phyloP scores from a whole-genome alignment of 2,888 invertebrate species.

The Volucella zonaria region DNA sequence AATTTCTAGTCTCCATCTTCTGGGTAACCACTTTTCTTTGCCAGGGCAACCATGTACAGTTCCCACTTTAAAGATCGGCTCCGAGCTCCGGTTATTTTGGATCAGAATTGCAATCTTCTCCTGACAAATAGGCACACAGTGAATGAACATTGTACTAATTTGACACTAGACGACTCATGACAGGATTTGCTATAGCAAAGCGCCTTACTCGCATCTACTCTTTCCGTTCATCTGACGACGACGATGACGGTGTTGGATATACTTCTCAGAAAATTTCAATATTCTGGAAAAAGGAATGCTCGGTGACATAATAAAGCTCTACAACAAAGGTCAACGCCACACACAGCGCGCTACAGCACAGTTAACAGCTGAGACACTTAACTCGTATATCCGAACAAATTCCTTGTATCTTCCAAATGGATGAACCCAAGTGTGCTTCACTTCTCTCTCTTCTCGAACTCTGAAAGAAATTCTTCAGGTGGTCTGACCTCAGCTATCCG shows the following conservation, averaged over 20 bases:
- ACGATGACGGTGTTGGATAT: neutral
- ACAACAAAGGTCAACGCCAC: conserved; percentile 51
- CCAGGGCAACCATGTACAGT: too few relatives aligned
- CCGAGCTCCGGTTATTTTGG: too few relatives aligned
- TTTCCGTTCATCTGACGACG: too few relatives aligned
- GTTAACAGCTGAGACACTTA: conserved; percentile 17
- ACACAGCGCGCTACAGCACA: conserved; percentile 53
- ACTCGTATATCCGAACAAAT: neutral
- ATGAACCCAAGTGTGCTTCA: neutral
- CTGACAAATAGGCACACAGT: too few relatives aligned
- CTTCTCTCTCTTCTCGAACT: neutral
- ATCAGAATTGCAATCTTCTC: too few relatives aligned
- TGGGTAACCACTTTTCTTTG: too few relatives aligned
- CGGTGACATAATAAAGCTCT: conserved; percentile 46
- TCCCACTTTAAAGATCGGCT: too few relatives aligned
- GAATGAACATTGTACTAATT: too few relatives aligned
- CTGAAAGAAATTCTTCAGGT: conserved; percentile 50
- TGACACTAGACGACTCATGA: too few relatives aligned
- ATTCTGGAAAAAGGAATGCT: conserved; percentile 25
- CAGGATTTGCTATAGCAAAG: too few relatives aligned
- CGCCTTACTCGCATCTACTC: too few relatives aligned
- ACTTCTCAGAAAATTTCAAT: conserved; percentile 1
- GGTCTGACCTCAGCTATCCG: conserved; percentile 49
- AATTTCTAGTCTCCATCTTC: too few relatives aligned
- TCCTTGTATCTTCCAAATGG: conserved; percentile 13